phyloP scores from a whole-genome alignment of 2,797 vertebrate genomes.

The Phalloptychus januarius region DNA sequence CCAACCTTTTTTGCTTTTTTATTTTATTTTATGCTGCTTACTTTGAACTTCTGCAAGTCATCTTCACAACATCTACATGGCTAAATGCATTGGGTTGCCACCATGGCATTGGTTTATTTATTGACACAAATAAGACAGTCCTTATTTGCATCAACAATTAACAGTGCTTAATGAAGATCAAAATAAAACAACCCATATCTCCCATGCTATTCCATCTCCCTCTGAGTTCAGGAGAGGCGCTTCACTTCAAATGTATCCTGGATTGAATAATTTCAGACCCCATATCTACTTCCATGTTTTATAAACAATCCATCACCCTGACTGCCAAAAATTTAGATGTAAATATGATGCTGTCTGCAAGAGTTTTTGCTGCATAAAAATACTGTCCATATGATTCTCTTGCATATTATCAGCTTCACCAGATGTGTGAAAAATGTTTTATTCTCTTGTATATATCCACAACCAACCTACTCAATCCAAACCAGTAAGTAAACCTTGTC shows the following conservation, averaged over 20 bases:
- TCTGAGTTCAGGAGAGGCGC: background rate
- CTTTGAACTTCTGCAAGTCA: background rate
- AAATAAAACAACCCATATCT: background rate
- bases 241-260: background rate
- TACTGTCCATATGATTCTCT: background rate
- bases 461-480: slow-evolving; percentile 10
- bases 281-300: background rate
- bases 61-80: background rate
- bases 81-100: background rate
- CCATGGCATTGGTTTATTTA: background rate
- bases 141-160: background rate
- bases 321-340: background rate
- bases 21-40: background rate
- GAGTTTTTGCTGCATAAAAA: background rate
- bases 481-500: slow-evolving; percentile 26
- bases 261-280: background rate
- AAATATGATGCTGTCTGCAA: background rate
- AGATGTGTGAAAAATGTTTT: slow-evolving; percentile 22
- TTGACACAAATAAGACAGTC: background rate
- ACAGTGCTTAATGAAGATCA: background rate
- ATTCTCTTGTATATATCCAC: background rate
- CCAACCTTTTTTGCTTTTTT: background rate
- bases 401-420: slow-evolving; percentile 17
- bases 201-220: background rate
- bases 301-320: background rate